A percentile compares a stretch with the other conserved stretches of the same genome.
These are phyloP conservation scores for Pterostichus niger DNA, from an alignment of 2,888 invertebrate genomes.

Conservation along the genomic window DNA sequence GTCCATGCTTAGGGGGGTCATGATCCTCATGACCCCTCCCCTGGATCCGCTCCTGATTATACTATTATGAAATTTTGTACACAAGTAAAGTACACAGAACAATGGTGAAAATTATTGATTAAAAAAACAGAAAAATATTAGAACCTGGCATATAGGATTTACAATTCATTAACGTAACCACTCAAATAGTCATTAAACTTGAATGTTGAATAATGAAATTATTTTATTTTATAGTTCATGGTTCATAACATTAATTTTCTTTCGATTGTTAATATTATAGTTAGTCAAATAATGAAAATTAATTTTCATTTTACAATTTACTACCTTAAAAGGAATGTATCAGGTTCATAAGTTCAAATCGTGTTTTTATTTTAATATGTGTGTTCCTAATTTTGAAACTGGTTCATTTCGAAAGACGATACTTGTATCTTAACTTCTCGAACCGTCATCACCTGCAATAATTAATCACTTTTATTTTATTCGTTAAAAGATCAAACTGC, in stretches of 20 bases:
- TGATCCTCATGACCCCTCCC: too few relatives aligned
- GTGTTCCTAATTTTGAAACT: slow-evolving; percentile 25
- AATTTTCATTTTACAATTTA: slow-evolving; percentile 4
- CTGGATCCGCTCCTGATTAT: too few relatives aligned
- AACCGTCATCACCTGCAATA: slow-evolving; percentile 7
- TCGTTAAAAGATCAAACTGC: background rate
- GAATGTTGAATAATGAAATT: background rate
- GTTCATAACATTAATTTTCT: background rate
- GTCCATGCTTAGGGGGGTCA: too few relatives aligned
- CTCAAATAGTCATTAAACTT: background rate
- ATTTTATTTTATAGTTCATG: background rate
- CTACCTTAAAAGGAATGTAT: slow-evolving; percentile 5
- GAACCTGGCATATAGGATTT: too few relatives aligned
- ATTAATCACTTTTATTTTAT: slow-evolving; percentile 14
- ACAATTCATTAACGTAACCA: background rate
- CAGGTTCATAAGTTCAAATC: slow-evolving; percentile 28
- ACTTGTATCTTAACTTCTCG: background rate
- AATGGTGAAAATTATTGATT: too few relatives aligned
- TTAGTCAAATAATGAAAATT: slow-evolving; percentile 26
- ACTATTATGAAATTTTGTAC: too few relatives aligned
- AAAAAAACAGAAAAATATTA: too few relatives aligned
- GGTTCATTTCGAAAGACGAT: slow-evolving; percentile 37
- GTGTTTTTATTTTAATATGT: slow-evolving; percentile 32
- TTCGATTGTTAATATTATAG: slow-evolving; percentile 1
- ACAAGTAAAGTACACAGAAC: too few relatives aligned